A percentile compares a stretch with the other conserved stretches of the same genome.
Conservation (phyloP, 2,888 invertebrate species). For the Diaphora mendica region DNA sequence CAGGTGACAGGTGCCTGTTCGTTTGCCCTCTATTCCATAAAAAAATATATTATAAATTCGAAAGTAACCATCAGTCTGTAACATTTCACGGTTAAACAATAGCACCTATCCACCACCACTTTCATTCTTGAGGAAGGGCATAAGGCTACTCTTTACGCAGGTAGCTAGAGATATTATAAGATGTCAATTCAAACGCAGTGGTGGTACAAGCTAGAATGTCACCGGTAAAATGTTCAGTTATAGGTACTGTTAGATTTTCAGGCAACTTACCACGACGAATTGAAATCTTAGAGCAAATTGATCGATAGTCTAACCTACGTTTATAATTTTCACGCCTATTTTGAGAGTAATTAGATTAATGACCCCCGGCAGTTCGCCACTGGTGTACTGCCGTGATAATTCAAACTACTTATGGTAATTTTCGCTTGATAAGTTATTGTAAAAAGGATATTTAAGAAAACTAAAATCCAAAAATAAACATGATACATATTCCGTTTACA, state of each 20-base stretch:
- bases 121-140: too few species aligned
- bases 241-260: constrained; percentile 2
- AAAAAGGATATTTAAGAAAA: too few species aligned
- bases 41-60: too few species aligned
- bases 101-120: too few species aligned
- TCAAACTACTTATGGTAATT: not conserved
- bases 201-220: not conserved
- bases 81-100: too few species aligned
- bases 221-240: constrained; percentile 4
- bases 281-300: not conserved
- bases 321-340: not conserved
- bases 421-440: not conserved
- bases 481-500: too few species aligned
- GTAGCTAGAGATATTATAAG: not conserved
- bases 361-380: not conserved
- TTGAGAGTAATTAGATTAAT: not conserved
- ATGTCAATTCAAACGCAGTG: not conserved
- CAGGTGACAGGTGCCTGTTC: too few species aligned
- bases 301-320: constrained; percentile 2
- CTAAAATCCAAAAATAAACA: too few species aligned
- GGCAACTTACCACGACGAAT: not conserved
- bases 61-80: too few species aligned
- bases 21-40: too few species aligned
- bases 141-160: too few species aligned
- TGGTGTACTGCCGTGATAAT: not conserved